phyloP scores from a whole-genome alignment of 2,797 vertebrate species.

The Sebastiscus albofasciatus region DNA sequence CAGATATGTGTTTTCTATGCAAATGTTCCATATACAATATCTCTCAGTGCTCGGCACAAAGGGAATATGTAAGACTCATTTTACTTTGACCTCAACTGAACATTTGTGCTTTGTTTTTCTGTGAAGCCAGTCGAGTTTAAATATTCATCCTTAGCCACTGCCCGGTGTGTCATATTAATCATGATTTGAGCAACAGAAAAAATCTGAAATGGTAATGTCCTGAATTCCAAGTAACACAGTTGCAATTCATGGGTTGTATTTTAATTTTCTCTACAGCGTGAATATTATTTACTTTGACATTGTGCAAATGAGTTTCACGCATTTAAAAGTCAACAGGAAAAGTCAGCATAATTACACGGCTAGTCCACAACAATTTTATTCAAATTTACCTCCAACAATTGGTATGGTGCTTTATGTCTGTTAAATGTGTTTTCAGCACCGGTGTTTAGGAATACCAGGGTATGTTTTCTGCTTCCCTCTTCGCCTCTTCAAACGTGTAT shows the following conservation, averaged over 20 bases:
- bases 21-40: background rate
- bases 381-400: background rate
- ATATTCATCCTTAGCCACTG: constrained; percentile 32
- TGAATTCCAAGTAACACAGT: constrained; percentile 59
- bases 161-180: constrained; percentile 57
- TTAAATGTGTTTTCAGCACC: constrained; percentile 1
- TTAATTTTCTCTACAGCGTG: constrained; percentile 55
- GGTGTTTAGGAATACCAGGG: background rate
- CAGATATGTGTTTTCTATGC: background rate
- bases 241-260: constrained; percentile 62
- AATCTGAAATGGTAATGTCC: constrained; percentile 67
- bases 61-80: background rate
- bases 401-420: background rate
- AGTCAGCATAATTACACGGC: constrained; percentile 36
- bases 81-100: constrained; percentile 6
- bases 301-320: constrained; percentile 64
- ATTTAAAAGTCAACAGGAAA: constrained; percentile 53
- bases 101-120: constrained; percentile 18
- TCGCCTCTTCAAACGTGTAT: background rate
- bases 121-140: constrained; percentile 20
- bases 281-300: constrained; percentile 71
- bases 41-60: background rate
- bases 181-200: constrained; percentile 56
- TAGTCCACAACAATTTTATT: constrained; percentile 23
- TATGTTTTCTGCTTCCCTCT: background rate